phyloP scores from a whole-genome alignment of 2,888 invertebrate species.

The Phorcus lineatus region DNA sequence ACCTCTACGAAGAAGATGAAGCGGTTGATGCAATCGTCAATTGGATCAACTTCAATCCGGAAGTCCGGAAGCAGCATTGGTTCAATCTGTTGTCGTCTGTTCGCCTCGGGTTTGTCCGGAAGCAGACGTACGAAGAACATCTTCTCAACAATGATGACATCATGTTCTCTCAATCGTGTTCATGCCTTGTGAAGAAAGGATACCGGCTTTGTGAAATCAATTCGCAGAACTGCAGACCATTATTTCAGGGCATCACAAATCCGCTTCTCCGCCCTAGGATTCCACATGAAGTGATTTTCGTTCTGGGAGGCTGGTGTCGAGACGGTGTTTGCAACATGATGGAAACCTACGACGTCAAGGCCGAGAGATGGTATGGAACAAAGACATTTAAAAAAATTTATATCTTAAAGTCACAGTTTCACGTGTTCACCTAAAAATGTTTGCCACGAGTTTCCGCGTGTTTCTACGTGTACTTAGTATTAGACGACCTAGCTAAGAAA shows the following conservation, averaged over 20 bases:
- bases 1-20: slow-evolving; percentile 82
- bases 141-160: slow-evolving; percentile 36
- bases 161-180: slow-evolving; percentile 31
- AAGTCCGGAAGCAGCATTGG: slow-evolving; percentile 83
- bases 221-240: background rate
- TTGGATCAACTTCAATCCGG: slow-evolving; percentile 83
- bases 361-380: slow-evolving; percentile 84
- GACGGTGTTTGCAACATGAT: slow-evolving; percentile 79
- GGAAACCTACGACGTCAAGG: slow-evolving; percentile 76
- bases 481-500: too few species aligned
- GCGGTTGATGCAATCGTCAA: slow-evolving; percentile 56
- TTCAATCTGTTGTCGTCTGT: slow-evolving; percentile 78
- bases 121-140: slow-evolving; percentile 30
- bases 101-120: slow-evolving; percentile 53
- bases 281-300: slow-evolving; percentile 92
- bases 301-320: slow-evolving; percentile 87
- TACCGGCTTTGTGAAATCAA: slow-evolving; percentile 20
- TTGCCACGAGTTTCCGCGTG: too few species aligned
- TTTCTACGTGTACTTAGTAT: too few species aligned
- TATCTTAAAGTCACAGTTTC: too few species aligned
- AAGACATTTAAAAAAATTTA: too few species aligned
- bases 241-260: slow-evolving; percentile 36
- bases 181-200: slow-evolving; percentile 30
- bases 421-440: too few species aligned
- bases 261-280: slow-evolving; percentile 79